Base-by-base conservation (phyloP, 2,888 invertebrate genomes). In the Tachina lurida region DNA sequence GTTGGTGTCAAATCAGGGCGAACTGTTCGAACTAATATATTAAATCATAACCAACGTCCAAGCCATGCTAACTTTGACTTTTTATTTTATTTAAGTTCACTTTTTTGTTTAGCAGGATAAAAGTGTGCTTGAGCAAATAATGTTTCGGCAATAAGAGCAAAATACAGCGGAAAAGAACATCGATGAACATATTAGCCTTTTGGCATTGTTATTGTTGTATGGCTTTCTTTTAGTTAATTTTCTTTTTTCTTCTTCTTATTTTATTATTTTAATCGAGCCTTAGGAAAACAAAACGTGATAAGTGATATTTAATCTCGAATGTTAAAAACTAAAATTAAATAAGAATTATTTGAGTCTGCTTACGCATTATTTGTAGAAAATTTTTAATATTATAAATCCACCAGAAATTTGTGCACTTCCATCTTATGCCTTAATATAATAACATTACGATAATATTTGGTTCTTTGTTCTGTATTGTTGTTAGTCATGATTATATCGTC, bases 261-360 rank as follows among this genome's bases (percentile, higher is more conserved):
- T 31, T 77, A 58, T 54, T 58, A 62, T 80, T 76, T 80, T 87
- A 79, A 84, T 84, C 87, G 85, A 88, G 87, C 88, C 90, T 90
- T 90, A 90, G 89, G 89, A 91, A 91, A 92, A 92, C 91, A 92
- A 91, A 91, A 90, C 90, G 89, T 47, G 47, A 84, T 88, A 86
- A 88, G 88, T 91, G 91, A 91, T n/a, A n/a, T n/a, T 92, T 91
- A 91, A 89, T 91, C 31, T 67, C 43, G 39, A 45, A 17, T 12
- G 22, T 89, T 88, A 67, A 4, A 31, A 58, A 67, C 17, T n/a
- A 17, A 45, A 39, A 49, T 31, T 70, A 31, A 49, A 60, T 17
- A 13, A 17, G 39, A 39, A 49, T 31, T 70, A 10, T 41, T 45
- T 56, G 43, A 17, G 10, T 62, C 45, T 58, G 12, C 13, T 52